Percentiles rank a stretch among this genome's conserved stretches.
phyloP scores from a whole-genome alignment of 2,113 vertebrate species.

The Amphiprion ocellaris region DNA sequence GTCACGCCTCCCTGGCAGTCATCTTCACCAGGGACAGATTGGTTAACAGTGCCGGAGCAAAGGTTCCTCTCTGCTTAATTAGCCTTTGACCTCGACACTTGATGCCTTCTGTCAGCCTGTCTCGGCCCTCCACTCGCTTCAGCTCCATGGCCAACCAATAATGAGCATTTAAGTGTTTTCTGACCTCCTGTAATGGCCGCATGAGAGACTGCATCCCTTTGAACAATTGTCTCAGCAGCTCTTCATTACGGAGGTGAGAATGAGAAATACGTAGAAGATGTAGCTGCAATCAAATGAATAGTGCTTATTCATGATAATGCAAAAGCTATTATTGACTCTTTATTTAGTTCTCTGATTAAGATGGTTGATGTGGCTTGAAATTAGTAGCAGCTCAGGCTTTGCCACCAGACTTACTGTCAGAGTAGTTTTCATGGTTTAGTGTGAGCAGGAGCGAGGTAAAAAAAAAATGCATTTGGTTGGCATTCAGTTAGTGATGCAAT shows the following conservation, averaged over 20 bases:
- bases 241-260: neutral
- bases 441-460: neutral
- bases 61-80: constrained; percentile 87
- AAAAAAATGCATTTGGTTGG: neutral
- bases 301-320: constrained; percentile 37
- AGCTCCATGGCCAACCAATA: constrained; percentile 71
- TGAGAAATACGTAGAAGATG: constrained; percentile 35
- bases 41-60: constrained; percentile 86
- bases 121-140: constrained; percentile 35
- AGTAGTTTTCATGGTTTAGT: neutral
- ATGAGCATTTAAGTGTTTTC: constrained; percentile 75
- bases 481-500: neutral
- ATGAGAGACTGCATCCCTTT: constrained; percentile 62
- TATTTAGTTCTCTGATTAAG: constrained; percentile 24
- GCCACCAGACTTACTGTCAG: neutral
- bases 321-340: constrained; percentile 49
- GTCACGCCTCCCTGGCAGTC: constrained; percentile 77
- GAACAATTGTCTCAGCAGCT: constrained; percentile 47
- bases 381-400: constrained; percentile 16
- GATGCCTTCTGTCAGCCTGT: constrained; percentile 80
- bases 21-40: constrained; percentile 83
- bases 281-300: constrained; percentile 20
- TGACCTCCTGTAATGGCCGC: constrained; percentile 36
- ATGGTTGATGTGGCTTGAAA: constrained; percentile 65
- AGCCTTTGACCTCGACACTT: constrained; percentile 85